phyloP scores from a whole-genome alignment of 2,797 vertebrate genomes.

The Tadarida brasiliensis region DNA sequence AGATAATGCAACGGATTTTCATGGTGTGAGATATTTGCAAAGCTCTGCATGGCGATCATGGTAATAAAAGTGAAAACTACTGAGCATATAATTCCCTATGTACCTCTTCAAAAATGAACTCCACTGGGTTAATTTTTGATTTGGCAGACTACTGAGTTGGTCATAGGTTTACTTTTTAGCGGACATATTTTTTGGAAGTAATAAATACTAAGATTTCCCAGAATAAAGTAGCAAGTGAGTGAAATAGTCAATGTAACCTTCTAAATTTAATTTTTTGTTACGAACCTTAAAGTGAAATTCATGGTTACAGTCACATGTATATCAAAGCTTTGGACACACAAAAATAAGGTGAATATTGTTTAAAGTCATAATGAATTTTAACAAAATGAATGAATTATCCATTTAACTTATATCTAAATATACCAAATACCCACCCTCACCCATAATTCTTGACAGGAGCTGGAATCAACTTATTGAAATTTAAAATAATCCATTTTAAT shows the following conservation, averaged over 20 bases:
- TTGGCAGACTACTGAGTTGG: neutral
- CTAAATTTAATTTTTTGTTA: slow-evolving; percentile 37
- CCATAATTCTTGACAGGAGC: neutral
- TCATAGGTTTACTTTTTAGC: slow-evolving; percentile 15
- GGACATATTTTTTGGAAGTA: slow-evolving; percentile 37
- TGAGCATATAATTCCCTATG: neutral
- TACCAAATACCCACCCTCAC: neutral
- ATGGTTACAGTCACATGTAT: neutral
- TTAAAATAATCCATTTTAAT: neutral
- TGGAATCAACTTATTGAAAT: neutral
- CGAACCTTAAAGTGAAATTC: slow-evolving; percentile 32
- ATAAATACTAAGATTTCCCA: neutral
- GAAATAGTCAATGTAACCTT: neutral
- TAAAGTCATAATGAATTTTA: slow-evolving; percentile 18
- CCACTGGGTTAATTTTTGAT: neutral
- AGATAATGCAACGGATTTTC: neutral
- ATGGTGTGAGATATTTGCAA: neutral
- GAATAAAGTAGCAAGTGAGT: slow-evolving; percentile 17
- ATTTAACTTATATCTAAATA: neutral
- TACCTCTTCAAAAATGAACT: neutral
- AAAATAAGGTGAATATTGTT: neutral
- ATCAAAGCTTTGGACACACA: neutral
- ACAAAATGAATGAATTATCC: neutral
- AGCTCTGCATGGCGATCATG: neutral
- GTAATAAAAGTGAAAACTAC: slow-evolving; percentile 12